These are phyloP conservation scores for Catamblyrhynchus diadema DNA, from an alignment of 2,797 vertebrate genomes.

Conservation along the genomic window DNA sequence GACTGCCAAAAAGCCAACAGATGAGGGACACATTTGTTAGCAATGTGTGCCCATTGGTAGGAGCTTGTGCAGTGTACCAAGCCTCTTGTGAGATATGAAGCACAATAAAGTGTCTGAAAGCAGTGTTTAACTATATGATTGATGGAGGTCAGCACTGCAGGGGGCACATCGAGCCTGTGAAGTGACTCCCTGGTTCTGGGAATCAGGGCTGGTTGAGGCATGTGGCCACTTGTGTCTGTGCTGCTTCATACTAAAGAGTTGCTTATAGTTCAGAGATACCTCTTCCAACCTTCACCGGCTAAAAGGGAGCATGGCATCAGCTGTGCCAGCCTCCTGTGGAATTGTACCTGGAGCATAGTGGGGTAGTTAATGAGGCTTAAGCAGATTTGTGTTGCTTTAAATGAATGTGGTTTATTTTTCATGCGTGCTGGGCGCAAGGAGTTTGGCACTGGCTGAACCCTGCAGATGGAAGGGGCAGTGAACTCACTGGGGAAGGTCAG, in stretches of 20 bases:
- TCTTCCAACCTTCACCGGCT: background rate
- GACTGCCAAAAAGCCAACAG: constrained; percentile 3
- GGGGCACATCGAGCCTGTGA: background rate
- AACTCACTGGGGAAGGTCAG: background rate
- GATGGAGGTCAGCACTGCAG: background rate
- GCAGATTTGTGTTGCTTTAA: background rate
- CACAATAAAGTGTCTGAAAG: background rate
- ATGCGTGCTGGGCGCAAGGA: rapidly evolving
- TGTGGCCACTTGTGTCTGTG: rapidly evolving
- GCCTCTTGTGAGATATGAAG: background rate
- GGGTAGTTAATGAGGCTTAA: background rate
- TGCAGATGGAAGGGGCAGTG: background rate
- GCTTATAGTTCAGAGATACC: background rate
- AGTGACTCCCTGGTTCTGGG: background rate
- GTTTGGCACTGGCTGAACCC: background rate
- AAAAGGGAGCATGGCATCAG: background rate
- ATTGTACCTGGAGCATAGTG: background rate
- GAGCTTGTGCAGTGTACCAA: background rate
- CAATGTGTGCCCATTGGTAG: background rate
- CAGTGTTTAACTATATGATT: background rate
- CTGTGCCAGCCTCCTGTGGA: rapidly evolving
- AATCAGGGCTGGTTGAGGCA: background rate
- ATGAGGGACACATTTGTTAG: background rate
- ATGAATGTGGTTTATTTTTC: background rate
- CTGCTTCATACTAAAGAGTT: rapidly evolving